phyloP scores from a whole-genome alignment of 2,797 vertebrate species.

The Ctenosaura bakeri region DNA sequence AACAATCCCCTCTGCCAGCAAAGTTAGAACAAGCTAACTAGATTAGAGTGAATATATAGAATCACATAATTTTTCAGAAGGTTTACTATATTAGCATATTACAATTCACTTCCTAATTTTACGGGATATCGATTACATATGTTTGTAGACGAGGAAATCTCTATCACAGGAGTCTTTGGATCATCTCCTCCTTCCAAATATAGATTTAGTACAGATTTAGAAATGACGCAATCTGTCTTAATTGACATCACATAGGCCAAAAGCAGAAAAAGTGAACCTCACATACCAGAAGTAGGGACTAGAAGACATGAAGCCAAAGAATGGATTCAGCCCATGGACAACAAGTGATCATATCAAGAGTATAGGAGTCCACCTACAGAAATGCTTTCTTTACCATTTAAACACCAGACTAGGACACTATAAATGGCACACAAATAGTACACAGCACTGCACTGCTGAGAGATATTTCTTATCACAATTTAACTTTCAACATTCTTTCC shows the following conservation, averaged over 20 bases:
- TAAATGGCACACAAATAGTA: background rate
- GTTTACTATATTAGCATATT: too few species aligned
- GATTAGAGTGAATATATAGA: background rate
- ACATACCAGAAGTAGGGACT: background rate
- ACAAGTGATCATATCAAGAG: background rate
- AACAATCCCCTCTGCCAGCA: too few species aligned
- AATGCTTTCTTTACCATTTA: background rate
- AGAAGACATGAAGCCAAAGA: background rate
- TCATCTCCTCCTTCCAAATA: background rate
- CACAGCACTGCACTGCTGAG: background rate
- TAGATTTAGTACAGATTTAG: background rate
- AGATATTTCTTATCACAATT: conserved; percentile 4
- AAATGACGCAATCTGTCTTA: background rate
- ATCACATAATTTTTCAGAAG: background rate
- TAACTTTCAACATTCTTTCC: background rate
- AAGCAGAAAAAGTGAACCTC: background rate
- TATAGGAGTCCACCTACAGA: background rate
- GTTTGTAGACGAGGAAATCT: background rate
- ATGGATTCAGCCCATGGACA: background rate
- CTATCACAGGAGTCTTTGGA: background rate
- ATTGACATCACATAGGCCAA: background rate
- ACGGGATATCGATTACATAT: too few species aligned
- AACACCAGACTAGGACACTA: too few species aligned
- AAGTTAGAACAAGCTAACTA: background rate
- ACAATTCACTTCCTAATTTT: too few species aligned